Percentiles rank a stretch among this genome's conserved stretches.
Conservation (phyloP, 2,888 invertebrate genomes). For the Microctonus brassicae region DNA sequence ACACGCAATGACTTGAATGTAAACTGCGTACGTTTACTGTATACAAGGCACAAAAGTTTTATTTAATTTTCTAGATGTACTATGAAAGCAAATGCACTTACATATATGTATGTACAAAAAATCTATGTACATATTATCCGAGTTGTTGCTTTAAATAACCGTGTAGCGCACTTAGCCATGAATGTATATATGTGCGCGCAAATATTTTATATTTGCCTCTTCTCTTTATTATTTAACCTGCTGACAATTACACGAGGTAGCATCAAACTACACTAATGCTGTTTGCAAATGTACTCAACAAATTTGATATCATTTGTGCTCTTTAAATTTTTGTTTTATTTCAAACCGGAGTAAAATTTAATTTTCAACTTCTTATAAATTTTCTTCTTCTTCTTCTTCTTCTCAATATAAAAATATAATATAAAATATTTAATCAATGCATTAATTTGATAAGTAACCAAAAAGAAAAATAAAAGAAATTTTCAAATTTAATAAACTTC, state of each 20-base stretch:
- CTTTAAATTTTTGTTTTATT: conserved; percentile 9
- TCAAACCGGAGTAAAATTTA: too few relatives aligned
- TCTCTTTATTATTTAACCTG: not conserved
- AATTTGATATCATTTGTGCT: not conserved
- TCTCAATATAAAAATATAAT: too few relatives aligned
- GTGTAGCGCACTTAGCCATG: conserved; percentile 34
- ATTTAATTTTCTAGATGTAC: too few relatives aligned
- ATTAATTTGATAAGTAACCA: too few relatives aligned
- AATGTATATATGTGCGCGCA: conserved; percentile 32
- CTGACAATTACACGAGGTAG: conserved; percentile 29
- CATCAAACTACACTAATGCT: conserved; percentile 35
- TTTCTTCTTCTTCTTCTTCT: not conserved
- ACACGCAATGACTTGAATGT: conserved; percentile 24
- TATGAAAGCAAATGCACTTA: too few relatives aligned
- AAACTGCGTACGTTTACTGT: too few relatives aligned
- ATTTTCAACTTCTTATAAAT: too few relatives aligned
- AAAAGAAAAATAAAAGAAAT: too few relatives aligned
- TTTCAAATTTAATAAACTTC: too few relatives aligned
- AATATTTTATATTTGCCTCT: conserved; percentile 31
- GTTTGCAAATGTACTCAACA: not conserved
- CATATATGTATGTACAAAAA: not conserved
- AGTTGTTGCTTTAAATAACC: not conserved
- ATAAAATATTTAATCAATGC: too few relatives aligned
- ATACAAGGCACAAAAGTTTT: too few relatives aligned
- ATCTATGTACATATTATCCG: not conserved